A percentile compares a stretch with the other conserved stretches of the same genome.
These are phyloP conservation scores for cat (Felis catus) DNA, from an alignment of 2,113 vertebrate genomes.

Conservation along the genomic window F.catus_Fca126_mat1.0 CM031425.1:26187501-26188000, in stretches of 20 bases:
- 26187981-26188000: background rate
- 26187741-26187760: background rate
- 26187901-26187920: background rate
- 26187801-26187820: background rate
- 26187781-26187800: background rate
- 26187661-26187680: background rate
- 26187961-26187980: background rate
- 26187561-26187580: background rate
- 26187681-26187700: background rate
- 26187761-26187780: conserved; percentile 4
- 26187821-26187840: background rate
- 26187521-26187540: background rate
- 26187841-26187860: background rate
- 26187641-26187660: background rate
- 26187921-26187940: no score
- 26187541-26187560: background rate
- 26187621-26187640: background rate
- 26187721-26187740: conserved; percentile 35
- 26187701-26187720: background rate
- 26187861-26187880: background rate
- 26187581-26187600: background rate
- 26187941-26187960: background rate
- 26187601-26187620: background rate
- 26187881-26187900: background rate
- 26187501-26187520: background rate